phyloP scores from a whole-genome alignment of 2,113 vertebrate species.

The Urocitellus parryii region DNA sequence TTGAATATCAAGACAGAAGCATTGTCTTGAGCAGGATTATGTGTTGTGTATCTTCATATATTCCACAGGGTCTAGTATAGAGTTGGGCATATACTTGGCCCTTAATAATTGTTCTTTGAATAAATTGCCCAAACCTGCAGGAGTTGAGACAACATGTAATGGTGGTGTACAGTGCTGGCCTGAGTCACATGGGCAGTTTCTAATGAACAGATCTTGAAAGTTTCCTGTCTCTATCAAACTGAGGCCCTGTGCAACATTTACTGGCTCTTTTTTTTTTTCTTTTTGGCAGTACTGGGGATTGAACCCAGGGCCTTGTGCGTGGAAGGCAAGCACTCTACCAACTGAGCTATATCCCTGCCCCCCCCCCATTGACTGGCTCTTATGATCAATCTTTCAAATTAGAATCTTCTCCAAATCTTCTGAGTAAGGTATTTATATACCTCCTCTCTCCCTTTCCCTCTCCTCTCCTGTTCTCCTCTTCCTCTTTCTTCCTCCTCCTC shows the following conservation, averaged over 20 bases:
- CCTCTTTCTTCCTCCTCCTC: neutral
- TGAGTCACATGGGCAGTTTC: neutral
- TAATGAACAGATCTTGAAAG: neutral
- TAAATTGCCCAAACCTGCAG: neutral
- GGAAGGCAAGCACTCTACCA: too few species aligned
- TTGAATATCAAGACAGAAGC: neutral
- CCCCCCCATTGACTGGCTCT: too few species aligned
- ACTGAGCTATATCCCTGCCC: too few species aligned
- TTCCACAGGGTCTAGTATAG: neutral
- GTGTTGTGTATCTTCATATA: neutral
- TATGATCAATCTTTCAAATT: neutral
- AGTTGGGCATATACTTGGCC: neutral
- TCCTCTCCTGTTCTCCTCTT: too few species aligned
- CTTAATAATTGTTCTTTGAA: neutral
- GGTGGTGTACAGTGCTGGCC: neutral
- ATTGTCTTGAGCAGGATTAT: neutral
- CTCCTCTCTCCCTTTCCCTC: neutral
- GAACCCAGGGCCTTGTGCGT: too few species aligned
- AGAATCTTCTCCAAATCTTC: constrained; percentile 26
- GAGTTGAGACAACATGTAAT: neutral
- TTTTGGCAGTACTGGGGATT: too few species aligned
- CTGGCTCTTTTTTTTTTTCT: neutral
- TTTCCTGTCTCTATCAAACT: neutral
- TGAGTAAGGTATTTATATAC: neutral
- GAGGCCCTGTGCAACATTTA: neutral